Base-by-base conservation (phyloP, 2,888 invertebrate genomes). In the Arctia plantaginis region DNA sequence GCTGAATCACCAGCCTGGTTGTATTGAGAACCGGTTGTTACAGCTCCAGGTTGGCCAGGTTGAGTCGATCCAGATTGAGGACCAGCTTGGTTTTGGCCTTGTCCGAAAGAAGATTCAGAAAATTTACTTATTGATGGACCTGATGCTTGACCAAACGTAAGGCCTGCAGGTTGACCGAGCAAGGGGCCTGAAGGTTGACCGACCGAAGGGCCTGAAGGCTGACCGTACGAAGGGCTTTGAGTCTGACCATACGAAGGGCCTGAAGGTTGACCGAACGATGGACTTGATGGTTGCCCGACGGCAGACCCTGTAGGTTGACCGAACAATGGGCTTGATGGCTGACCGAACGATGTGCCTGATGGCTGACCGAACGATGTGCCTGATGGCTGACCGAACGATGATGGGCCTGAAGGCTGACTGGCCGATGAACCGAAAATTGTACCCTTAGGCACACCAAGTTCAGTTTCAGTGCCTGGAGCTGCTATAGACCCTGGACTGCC, bases 401-500 rank as follows among this genome's bases (percentile, higher is more conserved):
- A 51, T 47, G 74, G 44, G 2, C 74, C 69, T 65, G 82, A 62
- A 13, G 76, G 35, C 62, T 79, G 74, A 12, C 51, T 23, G 12
- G 51, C 12, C 3, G 51, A 10, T 12, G 51, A 55, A 10, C 77
- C 75, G 47, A 80, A 80, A 27, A 82, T 70, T 15, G 82, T 33
- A n/a, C 33, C 80, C 74, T 75, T 80, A 67, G 73, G 80, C 51
- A 75, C 72, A 66, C 66, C 75, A 68, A 83, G 70, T 69, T 82
- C 82, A 65, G 82, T 74, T 23, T 77, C 80, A 41, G 74, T 35
- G 30, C 86, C 87, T 68, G 95, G 95, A 18, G 94, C 92, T 6
- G 84, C 88, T 59, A 95, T 80, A 13, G 93, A 88, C 20, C 93
- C 95, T 67, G 94, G 93, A 67, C 93, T 93, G 1, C 95, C 95